Evolutionary conservation across 2,888 invertebrate genomes (phyloP).

Genomic region (Zonitis immaculata): DNA sequence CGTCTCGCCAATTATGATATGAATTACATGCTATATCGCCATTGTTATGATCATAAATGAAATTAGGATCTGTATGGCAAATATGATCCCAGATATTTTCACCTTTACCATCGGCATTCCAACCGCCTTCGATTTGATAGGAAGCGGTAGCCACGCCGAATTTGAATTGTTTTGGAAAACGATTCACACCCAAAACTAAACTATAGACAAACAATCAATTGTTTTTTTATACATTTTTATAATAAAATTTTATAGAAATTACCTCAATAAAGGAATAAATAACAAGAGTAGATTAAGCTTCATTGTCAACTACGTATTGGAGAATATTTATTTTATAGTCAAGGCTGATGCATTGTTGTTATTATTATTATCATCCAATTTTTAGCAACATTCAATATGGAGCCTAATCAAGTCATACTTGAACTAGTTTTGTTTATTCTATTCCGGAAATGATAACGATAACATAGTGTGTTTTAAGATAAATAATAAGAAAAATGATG

Average conservation of each 20-base stretch:
- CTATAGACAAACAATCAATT: background rate
- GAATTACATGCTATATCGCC: slow-evolving; percentile 63
- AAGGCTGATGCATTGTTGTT: too few species aligned
- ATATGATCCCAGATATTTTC: slow-evolving; percentile 55
- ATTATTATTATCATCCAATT: too few species aligned
- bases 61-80: slow-evolving; percentile 47
- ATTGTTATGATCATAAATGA: slow-evolving; percentile 51
- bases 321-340: too few species aligned
- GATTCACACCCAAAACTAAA: background rate
- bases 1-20: slow-evolving; percentile 60
- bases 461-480: background rate
- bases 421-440: background rate
- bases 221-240: too few species aligned
- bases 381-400: too few species aligned
- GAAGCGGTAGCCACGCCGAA: slow-evolving; percentile 43
- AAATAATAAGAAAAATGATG: background rate
- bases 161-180: slow-evolving; percentile 36
- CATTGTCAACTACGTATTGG: too few species aligned
- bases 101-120: slow-evolving; percentile 52
- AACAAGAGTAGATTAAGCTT: too few species aligned
- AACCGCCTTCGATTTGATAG: slow-evolving; percentile 45
- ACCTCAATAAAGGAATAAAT: too few species aligned
- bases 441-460: background rate
- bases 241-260: too few species aligned
- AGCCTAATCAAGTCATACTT: background rate